Evolutionary conservation across 1,140 invertebrate genomes (phyloP).

Genomic region (Magallana angulata): DNA sequence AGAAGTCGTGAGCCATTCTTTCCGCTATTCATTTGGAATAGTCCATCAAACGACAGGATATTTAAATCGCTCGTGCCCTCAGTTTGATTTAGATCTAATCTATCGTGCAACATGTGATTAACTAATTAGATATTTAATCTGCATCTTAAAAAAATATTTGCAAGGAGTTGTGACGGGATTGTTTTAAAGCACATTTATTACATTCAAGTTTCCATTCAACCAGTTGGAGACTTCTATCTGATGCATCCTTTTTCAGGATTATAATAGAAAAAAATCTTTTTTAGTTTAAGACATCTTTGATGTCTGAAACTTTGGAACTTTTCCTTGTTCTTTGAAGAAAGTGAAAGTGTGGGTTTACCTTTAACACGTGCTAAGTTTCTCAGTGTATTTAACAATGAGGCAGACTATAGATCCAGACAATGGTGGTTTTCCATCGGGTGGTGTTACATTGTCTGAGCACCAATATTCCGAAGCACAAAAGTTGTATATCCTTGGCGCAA

Average conservation of each 20-base stretch:
- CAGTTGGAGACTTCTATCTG: neutral
- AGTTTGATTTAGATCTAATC: slow-evolving; percentile 38
- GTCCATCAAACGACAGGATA: slow-evolving; percentile 20
- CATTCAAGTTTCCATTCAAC: neutral
- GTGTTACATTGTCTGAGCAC: slow-evolving; percentile 30
- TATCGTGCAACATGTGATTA: slow-evolving; percentile 30
- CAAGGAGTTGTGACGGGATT: slow-evolving; percentile 8
- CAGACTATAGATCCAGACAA: slow-evolving; percentile 23
- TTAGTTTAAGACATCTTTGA: too few species aligned
- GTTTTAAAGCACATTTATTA: neutral
- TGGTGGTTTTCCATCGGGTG: neutral
- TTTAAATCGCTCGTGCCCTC: slow-evolving; percentile 21
- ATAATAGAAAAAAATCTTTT: too few species aligned
- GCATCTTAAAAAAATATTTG: slow-evolving; percentile 34
- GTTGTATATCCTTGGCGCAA: slow-evolving; percentile 52
- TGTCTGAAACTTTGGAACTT: neutral
- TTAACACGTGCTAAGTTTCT: slow-evolving; percentile 7
- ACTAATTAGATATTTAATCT: slow-evolving; percentile 37
- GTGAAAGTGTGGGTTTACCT: neutral
- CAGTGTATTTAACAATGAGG: neutral
- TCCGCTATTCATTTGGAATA: slow-evolving; percentile 17
- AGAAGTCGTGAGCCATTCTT: slow-evolving; percentile 12
- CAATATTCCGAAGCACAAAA: slow-evolving; percentile 49
- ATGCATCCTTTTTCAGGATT: too few species aligned
- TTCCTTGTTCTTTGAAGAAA: neutral